Evolutionary conservation across 2,113 vertebrate species (phyloP), one percentile per base, ranked within the genome.

Genomic region (Penelope pileata): DNA sequence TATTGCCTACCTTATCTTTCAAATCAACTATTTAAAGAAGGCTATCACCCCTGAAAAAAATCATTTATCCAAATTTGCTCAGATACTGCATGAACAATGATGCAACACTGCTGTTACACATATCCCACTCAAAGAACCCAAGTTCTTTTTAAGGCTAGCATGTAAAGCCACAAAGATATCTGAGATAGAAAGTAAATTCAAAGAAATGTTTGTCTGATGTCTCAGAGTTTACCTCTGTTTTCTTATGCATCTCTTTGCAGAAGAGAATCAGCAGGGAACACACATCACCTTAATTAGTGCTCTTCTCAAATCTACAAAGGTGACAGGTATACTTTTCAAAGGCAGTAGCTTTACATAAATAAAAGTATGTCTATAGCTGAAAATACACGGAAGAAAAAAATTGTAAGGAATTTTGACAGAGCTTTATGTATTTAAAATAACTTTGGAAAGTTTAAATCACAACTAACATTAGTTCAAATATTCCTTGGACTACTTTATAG

Each of bases 281-380:
- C 19, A 10, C 38, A 70, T 63, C 42, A 88, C 80, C 45, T 74
- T 78, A 91, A 95, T 86, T 92, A 79, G 24, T 54, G 74, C 30
- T 79, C 30, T 38, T 84, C 77, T 81, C 80, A 72, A 72, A 60
- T 73, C 77, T 86, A 68, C 64, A 82, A 67, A 88, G 43, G 26
- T 74, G 51, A 90, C 63, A 69, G 48, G 27, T 64, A 43, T 76
- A 62, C 77, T 78, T 96, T 88, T 86, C 63, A 63, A 80, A 93
- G 67, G 38, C 34, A 86, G 38, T 9, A 59, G 32, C 23, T 83
- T 90, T 77, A 83, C 86, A 56, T 77, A 70, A 16, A 63, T 47
- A 42, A 86, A 74, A 13, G 38, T 14, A 76, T 16, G 43, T 12
- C 4, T 34, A 56, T 6, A 59, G 23, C 17, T 82, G 15, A 42